Percentiles rank a stretch among this genome's conserved stretches.
Conservation (phyloP, 1,140 invertebrate species). For the Propsilocerus akamusi region DNA sequence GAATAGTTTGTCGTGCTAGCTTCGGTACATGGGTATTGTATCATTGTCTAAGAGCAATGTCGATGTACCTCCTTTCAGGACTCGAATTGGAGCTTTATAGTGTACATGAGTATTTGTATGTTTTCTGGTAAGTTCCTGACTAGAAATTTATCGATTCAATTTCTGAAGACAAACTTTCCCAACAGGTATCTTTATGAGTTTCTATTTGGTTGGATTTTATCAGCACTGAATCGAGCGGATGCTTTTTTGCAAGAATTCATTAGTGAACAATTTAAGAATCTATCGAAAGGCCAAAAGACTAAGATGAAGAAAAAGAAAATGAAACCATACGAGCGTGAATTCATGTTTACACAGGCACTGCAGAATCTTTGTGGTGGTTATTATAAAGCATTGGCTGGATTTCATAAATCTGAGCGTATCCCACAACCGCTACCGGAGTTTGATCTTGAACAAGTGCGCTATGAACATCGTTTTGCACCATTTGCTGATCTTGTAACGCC, state of each 20-base stretch:
- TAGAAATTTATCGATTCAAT: slow-evolving; percentile 19
- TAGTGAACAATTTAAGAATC: slow-evolving; percentile 32
- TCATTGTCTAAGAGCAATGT: slow-evolving; percentile 90
- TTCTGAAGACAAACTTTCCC: neutral
- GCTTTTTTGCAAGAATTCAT: slow-evolving; percentile 57
- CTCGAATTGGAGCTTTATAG: slow-evolving; percentile 92
- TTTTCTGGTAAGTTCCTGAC: slow-evolving; percentile 51
- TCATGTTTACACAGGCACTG: slow-evolving; percentile 71
- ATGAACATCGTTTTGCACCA: slow-evolving; percentile 82
- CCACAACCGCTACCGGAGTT: slow-evolving; percentile 67
- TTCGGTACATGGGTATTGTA: slow-evolving; percentile 93
- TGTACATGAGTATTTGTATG: slow-evolving; percentile 90
- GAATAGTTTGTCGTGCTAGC: slow-evolving; percentile 53
- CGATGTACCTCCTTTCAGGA: slow-evolving; percentile 82
- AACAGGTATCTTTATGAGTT: slow-evolving; percentile 85
- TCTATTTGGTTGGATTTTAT: slow-evolving; percentile 83
- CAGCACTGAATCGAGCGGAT: slow-evolving; percentile 75
- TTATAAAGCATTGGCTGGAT: slow-evolving; percentile 52
- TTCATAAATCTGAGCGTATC: slow-evolving; percentile 38
- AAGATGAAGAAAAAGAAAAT: slow-evolving; percentile 48
- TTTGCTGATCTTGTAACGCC: slow-evolving; percentile 74
- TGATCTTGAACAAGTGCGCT: slow-evolving; percentile 84
- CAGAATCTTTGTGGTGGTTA: slow-evolving; percentile 90
- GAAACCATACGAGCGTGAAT: slow-evolving; percentile 63
- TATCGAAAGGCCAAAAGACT: slow-evolving; percentile 41